Percentiles rank a stretch among this genome's conserved stretches.
These are phyloP conservation scores for Amia ocellicauda DNA, from an alignment of 2,113 vertebrate species.

Conservation along the genomic window DNA sequence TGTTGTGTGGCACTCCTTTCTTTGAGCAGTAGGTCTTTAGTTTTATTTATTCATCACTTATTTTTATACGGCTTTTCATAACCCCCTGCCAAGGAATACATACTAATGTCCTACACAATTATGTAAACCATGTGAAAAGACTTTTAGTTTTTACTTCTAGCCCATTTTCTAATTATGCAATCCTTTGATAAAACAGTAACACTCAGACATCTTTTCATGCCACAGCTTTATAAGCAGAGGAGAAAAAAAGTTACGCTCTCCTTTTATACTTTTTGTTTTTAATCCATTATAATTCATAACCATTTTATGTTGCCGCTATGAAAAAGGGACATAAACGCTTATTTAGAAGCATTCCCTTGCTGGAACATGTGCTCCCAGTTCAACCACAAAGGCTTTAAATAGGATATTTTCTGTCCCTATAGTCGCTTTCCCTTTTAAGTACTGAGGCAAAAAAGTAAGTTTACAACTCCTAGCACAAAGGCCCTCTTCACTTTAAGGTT, in stretches of 20 bases:
- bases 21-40: slow-evolving; percentile 5
- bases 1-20: neutral
- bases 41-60: slow-evolving; percentile 11
- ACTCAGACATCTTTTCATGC: too few relatives aligned
- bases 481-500: slow-evolving; percentile 99
- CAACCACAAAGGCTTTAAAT: slow-evolving; percentile 94
- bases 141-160: neutral
- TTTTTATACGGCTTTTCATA: neutral
- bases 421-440: slow-evolving; percentile 98
- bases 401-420: slow-evolving; percentile 98
- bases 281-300: slow-evolving; percentile 14
- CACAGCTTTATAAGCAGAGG: too few relatives aligned
- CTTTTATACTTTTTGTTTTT: slow-evolving; percentile 2
- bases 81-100: too few relatives aligned
- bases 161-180: neutral
- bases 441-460: slow-evolving; percentile 98
- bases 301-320: slow-evolving; percentile 23
- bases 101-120: too few relatives aligned
- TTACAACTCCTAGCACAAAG: slow-evolving; percentile 97
- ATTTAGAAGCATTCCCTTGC: slow-evolving; percentile 82
- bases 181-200: neutral
- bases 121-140: too few relatives aligned
- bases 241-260: neutral
- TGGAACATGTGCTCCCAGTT: slow-evolving; percentile 89
- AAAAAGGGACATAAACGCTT: slow-evolving; percentile 74